phyloP scores from a whole-genome alignment of 64 coral and sea anemone genomes.

The Stylophora pistillata region DNA sequence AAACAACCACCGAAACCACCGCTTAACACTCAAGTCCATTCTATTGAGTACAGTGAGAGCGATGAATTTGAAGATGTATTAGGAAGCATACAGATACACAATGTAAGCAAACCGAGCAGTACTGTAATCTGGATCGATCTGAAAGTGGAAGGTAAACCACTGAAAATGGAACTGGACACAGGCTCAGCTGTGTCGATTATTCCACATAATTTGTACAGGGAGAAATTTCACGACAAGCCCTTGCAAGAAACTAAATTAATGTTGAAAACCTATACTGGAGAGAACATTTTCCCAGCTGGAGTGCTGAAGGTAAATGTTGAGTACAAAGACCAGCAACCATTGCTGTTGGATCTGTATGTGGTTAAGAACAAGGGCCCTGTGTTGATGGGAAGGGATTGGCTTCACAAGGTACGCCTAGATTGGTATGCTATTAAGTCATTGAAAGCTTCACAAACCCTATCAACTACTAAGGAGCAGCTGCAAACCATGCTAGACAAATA shows the following conservation, averaged over 20 bases:
- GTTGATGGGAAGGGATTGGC: not conserved
- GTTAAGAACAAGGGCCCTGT: not conserved
- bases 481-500: not conserved
- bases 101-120: not conserved
- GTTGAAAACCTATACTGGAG: constrained; percentile 34
- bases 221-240: constrained; percentile 4
- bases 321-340: not conserved
- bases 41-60: too few species aligned
- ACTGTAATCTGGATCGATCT: not conserved
- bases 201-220: not conserved
- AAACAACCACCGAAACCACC: not conserved
- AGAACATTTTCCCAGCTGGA: constrained; percentile 10
- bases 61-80: not conserved
- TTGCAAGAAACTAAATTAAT: constrained; percentile 13
- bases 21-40: too few species aligned
- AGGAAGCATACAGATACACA: not conserved
- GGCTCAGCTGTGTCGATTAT: constrained; percentile 53
- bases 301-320: not conserved
- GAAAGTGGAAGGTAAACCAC: constrained; percentile 8
- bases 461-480: not conserved
- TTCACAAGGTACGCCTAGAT: not conserved
- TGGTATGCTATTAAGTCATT: not conserved
- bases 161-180: constrained; percentile 41
- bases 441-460: not conserved
- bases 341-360: not conserved